These are phyloP conservation scores for Drosophila seguyi DNA, from an alignment of 1,140 invertebrate genomes.

Conservation along the genomic window DNA sequence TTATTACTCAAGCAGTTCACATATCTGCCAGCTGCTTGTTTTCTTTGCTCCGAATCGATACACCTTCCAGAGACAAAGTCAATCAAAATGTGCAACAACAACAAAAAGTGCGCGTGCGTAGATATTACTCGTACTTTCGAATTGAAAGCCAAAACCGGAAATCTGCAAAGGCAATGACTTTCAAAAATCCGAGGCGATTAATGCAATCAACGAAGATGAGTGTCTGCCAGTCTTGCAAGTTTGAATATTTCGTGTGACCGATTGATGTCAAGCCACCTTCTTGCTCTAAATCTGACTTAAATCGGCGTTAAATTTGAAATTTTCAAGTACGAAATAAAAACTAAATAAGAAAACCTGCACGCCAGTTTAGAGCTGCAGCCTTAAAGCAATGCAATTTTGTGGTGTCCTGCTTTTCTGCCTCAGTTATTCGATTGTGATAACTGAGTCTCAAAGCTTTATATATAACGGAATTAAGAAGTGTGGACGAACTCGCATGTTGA, in stretches of 20 bases:
- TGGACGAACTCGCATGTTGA: not conserved
- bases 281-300: not conserved
- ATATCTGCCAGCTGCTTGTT: slow-evolving; percentile 36
- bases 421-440: not conserved
- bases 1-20: slow-evolving; percentile 47
- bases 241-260: slow-evolving; percentile 5
- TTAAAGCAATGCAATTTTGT: not conserved
- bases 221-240: not conserved
- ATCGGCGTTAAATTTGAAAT: not conserved
- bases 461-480: not conserved
- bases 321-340: not conserved
- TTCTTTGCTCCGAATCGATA: slow-evolving; percentile 40
- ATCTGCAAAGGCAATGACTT: slow-evolving; percentile 34
- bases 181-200: slow-evolving; percentile 27
- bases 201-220: slow-evolving; percentile 34
- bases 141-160: slow-evolving; percentile 39
- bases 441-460: not conserved
- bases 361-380: not conserved
- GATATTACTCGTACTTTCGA: slow-evolving; percentile 51
- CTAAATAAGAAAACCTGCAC: not conserved
- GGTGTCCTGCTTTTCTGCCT: not conserved
- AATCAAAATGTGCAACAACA: slow-evolving; percentile 30
- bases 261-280: slow-evolving; percentile 10
- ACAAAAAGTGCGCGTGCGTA: slow-evolving; percentile 32
- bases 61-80: slow-evolving; percentile 44